Evolutionary conservation across 2,113 vertebrate species (phyloP).

Genomic region (Acanthochromis polyacanthus): DNA sequence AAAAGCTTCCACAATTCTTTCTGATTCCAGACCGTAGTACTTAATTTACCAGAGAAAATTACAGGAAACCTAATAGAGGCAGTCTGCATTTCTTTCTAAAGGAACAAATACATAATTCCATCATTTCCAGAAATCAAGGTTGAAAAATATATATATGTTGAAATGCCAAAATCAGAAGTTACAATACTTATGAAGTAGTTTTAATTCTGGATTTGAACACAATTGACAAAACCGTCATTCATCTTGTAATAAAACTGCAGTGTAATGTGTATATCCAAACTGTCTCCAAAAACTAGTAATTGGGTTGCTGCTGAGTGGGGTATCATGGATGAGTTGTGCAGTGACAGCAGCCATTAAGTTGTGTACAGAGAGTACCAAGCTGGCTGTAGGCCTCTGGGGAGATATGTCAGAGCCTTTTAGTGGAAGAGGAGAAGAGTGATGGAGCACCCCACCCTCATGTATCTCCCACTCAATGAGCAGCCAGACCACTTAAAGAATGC

Average conservation of each 20-base stretch:
- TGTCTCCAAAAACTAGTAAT: constrained; percentile 69
- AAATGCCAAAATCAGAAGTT: background rate
- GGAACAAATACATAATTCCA: background rate
- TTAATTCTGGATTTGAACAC: constrained; percentile 27
- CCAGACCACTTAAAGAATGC: constrained; percentile 73
- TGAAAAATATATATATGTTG: background rate
- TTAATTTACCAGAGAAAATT: background rate
- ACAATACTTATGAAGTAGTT: background rate
- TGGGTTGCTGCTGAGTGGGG: constrained; percentile 67
- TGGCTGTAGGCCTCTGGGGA: constrained; percentile 75
- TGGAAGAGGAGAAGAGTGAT: constrained; percentile 77
- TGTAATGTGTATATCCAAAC: constrained; percentile 56
- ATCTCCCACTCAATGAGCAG: constrained; percentile 71
- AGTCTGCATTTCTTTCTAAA: background rate
- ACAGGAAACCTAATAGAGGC: background rate
- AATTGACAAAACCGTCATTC: background rate
- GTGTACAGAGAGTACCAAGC: constrained; percentile 75
- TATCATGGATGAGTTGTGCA: constrained; percentile 76
- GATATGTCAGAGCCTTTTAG: constrained; percentile 81
- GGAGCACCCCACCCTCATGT: constrained; percentile 70
- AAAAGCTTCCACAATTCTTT: background rate
- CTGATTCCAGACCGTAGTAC: background rate
- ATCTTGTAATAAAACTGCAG: constrained; percentile 26
- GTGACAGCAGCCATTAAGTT: constrained; percentile 80
- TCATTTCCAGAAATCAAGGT: background rate